Conservation (phyloP, 2,797 vertebrate species). For the Cephalopachus bancanus region DNA sequence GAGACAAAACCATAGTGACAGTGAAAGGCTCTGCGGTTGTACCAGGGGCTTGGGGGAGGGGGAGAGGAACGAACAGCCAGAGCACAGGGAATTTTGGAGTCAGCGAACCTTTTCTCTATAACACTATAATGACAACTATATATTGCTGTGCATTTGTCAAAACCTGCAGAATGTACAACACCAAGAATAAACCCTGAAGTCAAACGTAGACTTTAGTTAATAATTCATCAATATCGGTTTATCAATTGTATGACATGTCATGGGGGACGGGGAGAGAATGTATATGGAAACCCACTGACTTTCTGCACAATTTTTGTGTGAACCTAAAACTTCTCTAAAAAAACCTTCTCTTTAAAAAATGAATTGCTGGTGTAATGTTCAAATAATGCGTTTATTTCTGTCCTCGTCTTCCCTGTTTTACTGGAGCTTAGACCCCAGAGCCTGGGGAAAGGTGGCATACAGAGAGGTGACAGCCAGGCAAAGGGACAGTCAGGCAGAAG, state of each 20-base stretch:
- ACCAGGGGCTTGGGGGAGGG: too few species aligned
- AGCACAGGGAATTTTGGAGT: not conserved
- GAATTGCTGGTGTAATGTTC: not conserved
- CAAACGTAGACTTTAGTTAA: not conserved
- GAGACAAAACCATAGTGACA: not conserved
- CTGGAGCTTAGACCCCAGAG: not conserved
- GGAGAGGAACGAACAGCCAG: too few species aligned
- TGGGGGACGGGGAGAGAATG: too few species aligned
- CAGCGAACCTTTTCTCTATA: not conserved
- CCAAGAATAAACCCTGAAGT: fast-evolving
- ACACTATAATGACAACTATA: fast-evolving
- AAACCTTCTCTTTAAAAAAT: not conserved
- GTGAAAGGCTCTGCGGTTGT: not conserved
- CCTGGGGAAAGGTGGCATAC: not conserved
- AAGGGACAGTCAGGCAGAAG: not conserved
- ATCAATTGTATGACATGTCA: not conserved
- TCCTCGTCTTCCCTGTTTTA: too few species aligned
- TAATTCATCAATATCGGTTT: fast-evolving
- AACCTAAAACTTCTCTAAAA: not conserved
- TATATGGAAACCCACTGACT: not conserved
- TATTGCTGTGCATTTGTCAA: fast-evolving
- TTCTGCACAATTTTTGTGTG: not conserved
- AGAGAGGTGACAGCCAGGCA: not conserved
- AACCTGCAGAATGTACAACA: fast-evolving
- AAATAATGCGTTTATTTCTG: too few species aligned